Evolutionary conservation across 2,113 vertebrate species (phyloP), one percentile per base, ranked within the genome.

Genomic region (Rana temporaria): DNA sequence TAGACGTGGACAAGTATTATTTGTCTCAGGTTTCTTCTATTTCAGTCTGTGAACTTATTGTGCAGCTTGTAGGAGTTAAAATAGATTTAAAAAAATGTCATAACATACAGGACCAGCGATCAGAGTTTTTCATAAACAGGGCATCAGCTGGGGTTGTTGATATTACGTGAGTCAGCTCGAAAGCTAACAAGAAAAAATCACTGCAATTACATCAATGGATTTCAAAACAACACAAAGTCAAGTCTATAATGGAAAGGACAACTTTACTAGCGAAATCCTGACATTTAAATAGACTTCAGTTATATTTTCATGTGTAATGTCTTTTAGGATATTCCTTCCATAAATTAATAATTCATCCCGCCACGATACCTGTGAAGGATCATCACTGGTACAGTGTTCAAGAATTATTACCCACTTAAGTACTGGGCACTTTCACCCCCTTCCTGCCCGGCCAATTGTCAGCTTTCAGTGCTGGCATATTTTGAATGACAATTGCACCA

Each of bases 81-180:
- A 48, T 48, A 48, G 6, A 48, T 11, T 11, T 12, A 8, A 48
- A 48, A 48, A 48, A 2, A 11, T 48, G 42, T 48, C 42, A 48
- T 48, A 48, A 48, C 42, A 48, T 8, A 48, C 12, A 48, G 42
- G 42, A 48, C 42, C 66, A 20, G 12, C 12, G 52, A 72, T n/a
- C 52, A 24, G 22, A 22, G 68, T 26, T 71, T 7, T 26, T 26
- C 42, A 71, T 5, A 7, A 71, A 20, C 48, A 26, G 22, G 42
- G 8, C 20, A 12, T 55, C 22, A 71, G 18, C 48, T 17, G 52
- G 24, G 16, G 15, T 16, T 55, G 67, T 22, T 48, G 48, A 53
- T 71, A 53, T 70, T 71, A 30, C 69, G 26, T 72, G 22, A 55
- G 48, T 56, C 69, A 72, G 42, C 68, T 71, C 68, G 22, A 55